These are phyloP conservation scores for Aplocera efformata DNA, from an alignment of 2,888 invertebrate species.

Conservation along the genomic window DNA sequence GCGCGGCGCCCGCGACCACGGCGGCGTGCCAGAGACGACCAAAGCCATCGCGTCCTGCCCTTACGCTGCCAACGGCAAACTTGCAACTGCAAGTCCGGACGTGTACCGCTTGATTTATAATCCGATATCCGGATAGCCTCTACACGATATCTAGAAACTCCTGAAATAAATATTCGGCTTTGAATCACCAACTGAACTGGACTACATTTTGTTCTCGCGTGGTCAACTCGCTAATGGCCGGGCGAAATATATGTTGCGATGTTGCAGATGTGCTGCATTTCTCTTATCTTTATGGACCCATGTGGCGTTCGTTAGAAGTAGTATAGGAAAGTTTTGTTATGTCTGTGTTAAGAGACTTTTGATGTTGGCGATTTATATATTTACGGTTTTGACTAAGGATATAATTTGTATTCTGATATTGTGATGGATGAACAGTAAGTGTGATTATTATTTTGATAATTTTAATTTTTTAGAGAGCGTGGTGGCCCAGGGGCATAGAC, in stretches of 20 bases:
- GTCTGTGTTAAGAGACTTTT: not conserved
- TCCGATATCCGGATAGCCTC: conserved; percentile 48
- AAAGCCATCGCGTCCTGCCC: conserved; percentile 24
- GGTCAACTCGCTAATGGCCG: conserved; percentile 30
- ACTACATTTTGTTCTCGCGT: conserved; percentile 33
- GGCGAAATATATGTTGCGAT: conserved; percentile 34
- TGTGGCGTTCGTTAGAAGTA: conserved; percentile 4
- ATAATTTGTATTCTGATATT: too few species aligned
- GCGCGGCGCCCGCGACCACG: conserved; percentile 34
- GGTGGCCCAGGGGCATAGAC: too few species aligned
- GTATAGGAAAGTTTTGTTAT: not conserved
- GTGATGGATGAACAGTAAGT: too few species aligned
- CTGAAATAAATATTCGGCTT: conserved; percentile 31
- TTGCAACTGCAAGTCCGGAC: conserved; percentile 42
- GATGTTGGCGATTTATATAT: too few species aligned
- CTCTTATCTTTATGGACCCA: conserved; percentile 12
- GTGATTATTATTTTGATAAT: too few species aligned
- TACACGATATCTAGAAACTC: conserved; percentile 34
- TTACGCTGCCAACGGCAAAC: conserved; percentile 37
- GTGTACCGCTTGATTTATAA: conserved; percentile 55
- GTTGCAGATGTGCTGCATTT: conserved; percentile 25
- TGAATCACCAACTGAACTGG: conserved; percentile 28
- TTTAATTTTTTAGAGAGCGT: too few species aligned
- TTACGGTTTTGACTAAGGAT: too few species aligned
- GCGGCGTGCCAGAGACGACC: conserved; percentile 27